A percentile compares a stretch with the other conserved stretches of the same genome.
phyloP scores from a whole-genome alignment of 2,113 vertebrate genomes.

The Pseudopodoces humilis region DNA sequence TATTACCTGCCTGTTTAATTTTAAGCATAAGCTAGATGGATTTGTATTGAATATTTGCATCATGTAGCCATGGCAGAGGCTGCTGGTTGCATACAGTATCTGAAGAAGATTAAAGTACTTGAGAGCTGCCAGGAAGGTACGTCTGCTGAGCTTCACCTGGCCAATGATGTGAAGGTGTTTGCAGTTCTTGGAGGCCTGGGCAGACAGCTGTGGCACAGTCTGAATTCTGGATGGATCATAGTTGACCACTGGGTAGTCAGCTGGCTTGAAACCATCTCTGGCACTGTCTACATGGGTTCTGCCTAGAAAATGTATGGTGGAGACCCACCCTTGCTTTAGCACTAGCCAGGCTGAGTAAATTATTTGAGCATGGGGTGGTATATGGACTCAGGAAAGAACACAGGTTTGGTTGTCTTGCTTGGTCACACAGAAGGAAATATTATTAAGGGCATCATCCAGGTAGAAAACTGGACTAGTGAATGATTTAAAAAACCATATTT shows the following conservation, averaged over 20 bases:
- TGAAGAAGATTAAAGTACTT: background rate
- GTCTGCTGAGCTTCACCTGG: background rate
- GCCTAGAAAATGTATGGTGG: background rate
- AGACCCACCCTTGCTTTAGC: background rate
- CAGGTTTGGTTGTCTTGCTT: background rate
- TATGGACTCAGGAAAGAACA: background rate
- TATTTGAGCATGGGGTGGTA: background rate
- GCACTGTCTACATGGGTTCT: background rate
- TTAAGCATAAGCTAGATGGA: background rate
- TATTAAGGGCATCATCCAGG: background rate
- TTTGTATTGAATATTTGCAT: background rate
- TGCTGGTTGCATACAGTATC: background rate
- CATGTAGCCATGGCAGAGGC: background rate
- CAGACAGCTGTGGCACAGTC: background rate
- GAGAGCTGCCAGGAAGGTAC: background rate
- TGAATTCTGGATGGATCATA: background rate
- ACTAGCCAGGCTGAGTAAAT: background rate
- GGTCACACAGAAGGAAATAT: background rate
- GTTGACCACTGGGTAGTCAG: background rate
- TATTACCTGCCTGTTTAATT: background rate
- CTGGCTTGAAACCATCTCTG: background rate
- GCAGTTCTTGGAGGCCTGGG: background rate
- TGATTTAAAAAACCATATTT: background rate
- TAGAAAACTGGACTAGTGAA: background rate
- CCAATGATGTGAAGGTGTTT: background rate